These are phyloP conservation scores for Archaeoteleia sp. DNA, from an alignment of 2,888 invertebrate species.

Conservation along the genomic window DNA sequence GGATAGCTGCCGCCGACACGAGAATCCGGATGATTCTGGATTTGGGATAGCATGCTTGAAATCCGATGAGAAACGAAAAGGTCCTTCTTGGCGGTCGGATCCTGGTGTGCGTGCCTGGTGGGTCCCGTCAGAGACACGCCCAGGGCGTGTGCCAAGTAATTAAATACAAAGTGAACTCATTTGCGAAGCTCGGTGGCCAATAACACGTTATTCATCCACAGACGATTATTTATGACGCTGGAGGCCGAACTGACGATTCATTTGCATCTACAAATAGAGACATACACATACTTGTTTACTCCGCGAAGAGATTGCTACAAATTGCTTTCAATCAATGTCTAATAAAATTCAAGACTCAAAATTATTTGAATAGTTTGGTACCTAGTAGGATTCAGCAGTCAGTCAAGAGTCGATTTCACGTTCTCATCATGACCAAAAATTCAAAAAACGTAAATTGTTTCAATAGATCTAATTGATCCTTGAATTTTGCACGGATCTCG, in stretches of 20 bases:
- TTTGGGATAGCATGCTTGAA: slow-evolving; percentile 18
- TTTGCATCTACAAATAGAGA: slow-evolving; percentile 41
- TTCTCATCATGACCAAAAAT: too few relatives aligned
- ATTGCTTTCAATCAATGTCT: too few relatives aligned
- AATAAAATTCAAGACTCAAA: too few relatives aligned
- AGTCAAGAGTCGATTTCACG: too few relatives aligned
- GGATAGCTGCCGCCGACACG: slow-evolving; percentile 26
- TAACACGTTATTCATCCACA: slow-evolving; percentile 70
- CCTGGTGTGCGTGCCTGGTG: slow-evolving; percentile 46
- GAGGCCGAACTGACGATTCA: slow-evolving; percentile 19
- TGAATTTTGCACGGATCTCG: too few relatives aligned
- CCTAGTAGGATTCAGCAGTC: too few relatives aligned
- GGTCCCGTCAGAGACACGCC: slow-evolving; percentile 62
- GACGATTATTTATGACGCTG: slow-evolving; percentile 69
- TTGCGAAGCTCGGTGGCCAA: slow-evolving; percentile 72
- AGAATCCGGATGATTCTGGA: slow-evolving; percentile 20
- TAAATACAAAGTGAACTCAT: slow-evolving; percentile 74
- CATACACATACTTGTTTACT: slow-evolving; percentile 1
- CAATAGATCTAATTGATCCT: too few relatives aligned
- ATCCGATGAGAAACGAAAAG: slow-evolving; percentile 32
- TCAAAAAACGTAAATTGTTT: too few relatives aligned
- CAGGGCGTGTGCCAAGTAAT: slow-evolving; percentile 73
- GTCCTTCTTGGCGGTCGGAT: slow-evolving; percentile 48
- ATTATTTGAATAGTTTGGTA: too few relatives aligned
- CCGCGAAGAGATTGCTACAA: too few relatives aligned